Conservation (phyloP, 2,113 vertebrate genomes). For the Danio rerio region GRCz12tu NC_133181.1:20444001-20444500, state of each 20-base stretch:
- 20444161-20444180: too few relatives aligned
- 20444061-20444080: too few relatives aligned
- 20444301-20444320: constrained; percentile 96
- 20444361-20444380: constrained; percentile 6
- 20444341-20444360: constrained; percentile 92
- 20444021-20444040: too few relatives aligned
- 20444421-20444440: background rate
- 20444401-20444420: background rate
- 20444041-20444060: too few relatives aligned
- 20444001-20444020: too few relatives aligned
- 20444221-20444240: background rate
- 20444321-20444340: constrained; percentile 86
- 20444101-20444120: too few relatives aligned
- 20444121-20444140: too few relatives aligned
- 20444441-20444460: background rate
- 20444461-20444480: background rate
- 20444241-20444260: too few relatives aligned
- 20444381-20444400: background rate
- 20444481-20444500: background rate
- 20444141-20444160: too few relatives aligned
- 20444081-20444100: too few relatives aligned
- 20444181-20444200: too few relatives aligned
- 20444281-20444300: constrained; percentile 90
- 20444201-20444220: too few relatives aligned
- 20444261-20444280: constrained; percentile 74